Evolutionary conservation across 2,113 vertebrate genomes (phyloP).

Genomic region (Gopherus flavomarginatus): DNA sequence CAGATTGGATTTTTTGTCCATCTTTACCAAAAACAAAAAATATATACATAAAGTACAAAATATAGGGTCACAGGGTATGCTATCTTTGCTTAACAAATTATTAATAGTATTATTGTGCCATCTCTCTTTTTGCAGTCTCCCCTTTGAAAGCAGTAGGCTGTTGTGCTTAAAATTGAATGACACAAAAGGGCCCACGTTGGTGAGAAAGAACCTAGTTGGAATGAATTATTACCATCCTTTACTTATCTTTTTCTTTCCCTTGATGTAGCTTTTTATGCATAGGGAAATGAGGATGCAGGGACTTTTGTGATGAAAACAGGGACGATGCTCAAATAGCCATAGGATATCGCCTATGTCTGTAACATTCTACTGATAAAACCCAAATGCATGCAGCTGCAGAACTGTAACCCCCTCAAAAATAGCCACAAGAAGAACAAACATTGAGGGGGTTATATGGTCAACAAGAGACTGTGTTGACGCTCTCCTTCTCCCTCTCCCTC

Average conservation of each 20-base stretch:
- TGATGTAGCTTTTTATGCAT: conserved; percentile 27
- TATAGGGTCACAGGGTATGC: background rate
- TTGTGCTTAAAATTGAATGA: conserved; percentile 27
- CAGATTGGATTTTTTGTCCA: background rate
- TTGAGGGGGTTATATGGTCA: conserved; percentile 27
- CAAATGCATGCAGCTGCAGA: background rate
- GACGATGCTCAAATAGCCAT: background rate
- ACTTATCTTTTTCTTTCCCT: conserved; percentile 1
- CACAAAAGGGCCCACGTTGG: background rate
- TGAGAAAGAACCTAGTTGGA: conserved; percentile 17
- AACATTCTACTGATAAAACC: conserved; percentile 30
- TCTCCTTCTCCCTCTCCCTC: too few relatives aligned
- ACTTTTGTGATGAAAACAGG: background rate
- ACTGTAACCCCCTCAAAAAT: background rate
- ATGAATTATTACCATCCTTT: conserved; percentile 50
- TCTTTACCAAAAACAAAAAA: background rate
- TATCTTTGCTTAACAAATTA: conserved; percentile 14
- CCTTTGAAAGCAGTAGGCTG: background rate
- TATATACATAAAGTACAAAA: background rate
- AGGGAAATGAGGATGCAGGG: background rate
- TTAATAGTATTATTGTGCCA: background rate
- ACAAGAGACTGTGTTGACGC: background rate
- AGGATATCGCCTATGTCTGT: background rate
- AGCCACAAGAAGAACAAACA: background rate
- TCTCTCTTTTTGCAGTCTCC: background rate